These are phyloP conservation scores for Cossypha caffra DNA, from an alignment of 2,797 vertebrate genomes.

Conservation along the genomic window DNA sequence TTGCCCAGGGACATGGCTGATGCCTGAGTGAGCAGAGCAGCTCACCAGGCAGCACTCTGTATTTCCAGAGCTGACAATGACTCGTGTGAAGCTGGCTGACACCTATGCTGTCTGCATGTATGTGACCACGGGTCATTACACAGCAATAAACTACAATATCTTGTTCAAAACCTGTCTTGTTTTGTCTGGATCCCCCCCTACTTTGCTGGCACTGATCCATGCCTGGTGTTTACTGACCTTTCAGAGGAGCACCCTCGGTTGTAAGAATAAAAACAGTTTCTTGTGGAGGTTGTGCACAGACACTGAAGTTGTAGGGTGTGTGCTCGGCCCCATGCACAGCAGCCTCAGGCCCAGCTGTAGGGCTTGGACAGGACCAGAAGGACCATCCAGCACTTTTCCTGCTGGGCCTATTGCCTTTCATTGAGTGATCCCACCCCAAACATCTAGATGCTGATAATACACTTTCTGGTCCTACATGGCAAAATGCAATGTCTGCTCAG, in stretches of 20 bases:
- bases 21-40: accelerated
- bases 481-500: background rate
- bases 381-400: background rate
- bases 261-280: conserved; percentile 5
- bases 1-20: background rate
- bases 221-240: background rate
- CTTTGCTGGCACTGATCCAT: background rate
- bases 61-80: background rate
- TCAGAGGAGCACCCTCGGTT: background rate
- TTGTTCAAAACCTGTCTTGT: conserved; percentile 11
- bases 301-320: background rate
- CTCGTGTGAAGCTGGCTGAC: background rate
- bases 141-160: background rate
- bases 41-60: background rate
- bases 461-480: background rate
- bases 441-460: accelerated
- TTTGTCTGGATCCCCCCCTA: background rate
- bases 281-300: background rate
- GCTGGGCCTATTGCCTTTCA: background rate
- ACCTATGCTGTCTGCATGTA: background rate
- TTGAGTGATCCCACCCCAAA: accelerated
- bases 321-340: accelerated
- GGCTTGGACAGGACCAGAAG: background rate
- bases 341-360: background rate
- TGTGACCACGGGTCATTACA: background rate